These are phyloP conservation scores for Frieseomelitta varia DNA, from an alignment of 1,140 invertebrate genomes.

Conservation along the genomic window DNA sequence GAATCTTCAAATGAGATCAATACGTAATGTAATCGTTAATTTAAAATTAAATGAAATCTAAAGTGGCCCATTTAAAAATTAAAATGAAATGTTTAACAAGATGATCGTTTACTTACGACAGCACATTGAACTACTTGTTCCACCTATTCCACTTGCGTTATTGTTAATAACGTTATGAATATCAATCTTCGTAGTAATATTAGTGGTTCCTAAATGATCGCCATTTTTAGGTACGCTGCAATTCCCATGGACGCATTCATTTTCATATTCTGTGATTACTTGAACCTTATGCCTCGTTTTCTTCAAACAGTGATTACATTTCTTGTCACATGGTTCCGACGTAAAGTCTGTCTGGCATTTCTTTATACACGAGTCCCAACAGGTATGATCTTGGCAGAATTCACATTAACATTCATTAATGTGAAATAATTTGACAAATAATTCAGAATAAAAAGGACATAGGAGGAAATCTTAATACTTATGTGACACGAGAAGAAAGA, in stretches of 20 bases:
- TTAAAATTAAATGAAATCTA: too few species aligned
- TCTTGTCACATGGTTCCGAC: constrained; percentile 36
- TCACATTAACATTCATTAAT: background rate
- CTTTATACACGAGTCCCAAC: constrained; percentile 65
- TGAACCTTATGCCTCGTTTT: constrained; percentile 64
- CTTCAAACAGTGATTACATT: constrained; percentile 47
- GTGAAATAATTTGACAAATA: constrained; percentile 6
- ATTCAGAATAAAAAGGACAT: background rate
- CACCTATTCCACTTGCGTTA: too few species aligned
- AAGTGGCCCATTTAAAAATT: background rate
- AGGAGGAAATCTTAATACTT: background rate
- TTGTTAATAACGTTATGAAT: constrained; percentile 71
- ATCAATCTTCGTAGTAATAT: constrained; percentile 74
- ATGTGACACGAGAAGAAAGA: too few species aligned
- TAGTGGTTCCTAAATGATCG: constrained; percentile 33
- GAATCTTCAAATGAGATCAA: too few species aligned
- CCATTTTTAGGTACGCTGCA: constrained; percentile 32
- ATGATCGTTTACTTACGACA: constrained; percentile 34
- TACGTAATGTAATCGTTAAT: too few species aligned
- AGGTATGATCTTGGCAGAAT: constrained; percentile 43
- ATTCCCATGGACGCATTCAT: constrained; percentile 52
- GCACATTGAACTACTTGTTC: background rate
- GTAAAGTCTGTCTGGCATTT: constrained; percentile 64
- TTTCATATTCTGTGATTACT: constrained; percentile 68
- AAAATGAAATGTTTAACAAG: background rate